A percentile compares a stretch with the other conserved stretches of the same genome.
phyloP scores from a whole-genome alignment of 2,888 invertebrate genomes.

The Monoplex corrugatus region DNA sequence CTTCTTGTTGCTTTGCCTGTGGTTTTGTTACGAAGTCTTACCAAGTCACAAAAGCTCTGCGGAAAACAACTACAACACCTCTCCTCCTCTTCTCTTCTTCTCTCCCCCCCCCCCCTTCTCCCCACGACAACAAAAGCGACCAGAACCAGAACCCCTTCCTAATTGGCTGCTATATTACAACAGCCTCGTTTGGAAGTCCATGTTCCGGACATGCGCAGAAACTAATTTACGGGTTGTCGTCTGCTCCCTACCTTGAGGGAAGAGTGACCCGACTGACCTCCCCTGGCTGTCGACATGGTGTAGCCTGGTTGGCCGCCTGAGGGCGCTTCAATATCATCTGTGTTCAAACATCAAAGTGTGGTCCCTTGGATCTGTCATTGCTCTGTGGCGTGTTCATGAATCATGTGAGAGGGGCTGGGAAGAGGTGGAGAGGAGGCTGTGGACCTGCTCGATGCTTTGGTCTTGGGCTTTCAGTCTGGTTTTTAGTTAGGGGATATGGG shows the following conservation, averaged over 20 bases:
- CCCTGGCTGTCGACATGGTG: conserved; percentile 44
- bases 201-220: conserved; percentile 49
- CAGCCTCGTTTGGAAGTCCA: conserved; percentile 36
- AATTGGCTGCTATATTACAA: conserved; percentile 47
- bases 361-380: conserved; percentile 22
- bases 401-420: background rate
- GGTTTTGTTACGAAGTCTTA: background rate
- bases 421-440: background rate
- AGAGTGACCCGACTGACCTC: conserved; percentile 41
- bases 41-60: conserved; percentile 1
- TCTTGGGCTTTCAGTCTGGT: too few relatives aligned
- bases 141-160: too few relatives aligned
- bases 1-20: background rate
- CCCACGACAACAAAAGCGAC: background rate
- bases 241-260: conserved; percentile 47
- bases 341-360: conserved; percentile 47
- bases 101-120: background rate
- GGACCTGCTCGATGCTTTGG: too few relatives aligned
- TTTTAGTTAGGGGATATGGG: too few relatives aligned
- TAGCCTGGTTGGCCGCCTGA: conserved; percentile 25
- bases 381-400: conserved; percentile 1
- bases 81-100: background rate
- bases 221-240: conserved; percentile 46
- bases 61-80: background rate
- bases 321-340: conserved; percentile 50